A percentile compares a stretch with the other conserved stretches of the same genome.
These are phyloP conservation scores for Aphrocallistes beatrix DNA, from an alignment of 37 sponge, comb jelly and placozoan species.

Conservation along the genomic window DNA sequence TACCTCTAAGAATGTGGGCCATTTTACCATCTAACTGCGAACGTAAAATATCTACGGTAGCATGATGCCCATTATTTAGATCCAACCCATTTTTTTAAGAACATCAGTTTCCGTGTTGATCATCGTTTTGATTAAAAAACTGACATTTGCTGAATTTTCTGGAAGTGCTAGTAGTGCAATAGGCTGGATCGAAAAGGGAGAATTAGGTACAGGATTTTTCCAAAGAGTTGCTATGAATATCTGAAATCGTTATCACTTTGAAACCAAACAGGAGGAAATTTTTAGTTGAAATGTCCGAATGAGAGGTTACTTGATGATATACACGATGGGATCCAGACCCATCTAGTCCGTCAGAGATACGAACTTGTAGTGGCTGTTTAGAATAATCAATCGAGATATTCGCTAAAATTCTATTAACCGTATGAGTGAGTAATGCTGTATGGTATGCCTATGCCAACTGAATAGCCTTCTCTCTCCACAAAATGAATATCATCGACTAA, in stretches of 20 bases:
- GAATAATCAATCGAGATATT: not conserved
- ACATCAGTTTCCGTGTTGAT: not conserved
- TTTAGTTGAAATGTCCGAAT: not conserved
- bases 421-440: not conserved
- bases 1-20: not conserved
- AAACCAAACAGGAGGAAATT: not conserved
- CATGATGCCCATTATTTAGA: not conserved
- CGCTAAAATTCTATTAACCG: not conserved
- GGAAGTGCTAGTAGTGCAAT: not conserved
- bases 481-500: not conserved
- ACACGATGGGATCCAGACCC: not conserved
- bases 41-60: not conserved
- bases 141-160: not conserved
- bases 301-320: not conserved
- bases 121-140: not conserved
- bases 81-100: not conserved
- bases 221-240: not conserved
- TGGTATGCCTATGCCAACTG: not conserved
- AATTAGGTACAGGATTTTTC: not conserved
- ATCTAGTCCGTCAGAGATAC: not conserved
- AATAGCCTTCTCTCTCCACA: not conserved
- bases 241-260: not conserved
- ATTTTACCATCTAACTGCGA: not conserved
- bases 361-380: not conserved
- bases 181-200: not conserved